Evolutionary conservation across 2,888 invertebrate species (phyloP).

Genomic region (Mesorhabditis spiculigera): DNA sequence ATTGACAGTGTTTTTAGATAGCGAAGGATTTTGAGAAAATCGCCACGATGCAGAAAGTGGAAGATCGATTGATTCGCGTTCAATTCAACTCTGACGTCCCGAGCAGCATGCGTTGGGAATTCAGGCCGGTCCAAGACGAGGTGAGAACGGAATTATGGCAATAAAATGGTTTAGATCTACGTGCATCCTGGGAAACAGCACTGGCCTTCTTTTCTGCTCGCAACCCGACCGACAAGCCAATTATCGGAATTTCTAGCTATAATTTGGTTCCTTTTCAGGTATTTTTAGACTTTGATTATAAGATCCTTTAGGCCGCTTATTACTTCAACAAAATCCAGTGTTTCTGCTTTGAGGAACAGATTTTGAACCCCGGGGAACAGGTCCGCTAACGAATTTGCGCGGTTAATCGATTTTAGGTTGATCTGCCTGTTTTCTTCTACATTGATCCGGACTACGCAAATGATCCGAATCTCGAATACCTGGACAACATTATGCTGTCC

Average conservation of each 20-base stretch:
- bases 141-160: conserved; percentile 62
- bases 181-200: conserved; percentile 94
- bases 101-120: conserved; percentile 92
- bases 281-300: not conserved
- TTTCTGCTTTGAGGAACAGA: conserved; percentile 99
- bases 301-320: conserved; percentile 74
- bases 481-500: conserved; percentile 81
- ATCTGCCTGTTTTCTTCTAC: conserved; percentile 99
- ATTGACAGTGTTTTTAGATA: conserved; percentile 38
- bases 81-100: conserved; percentile 86
- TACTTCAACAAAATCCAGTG: conserved; percentile 99
- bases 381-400: conserved; percentile 62
- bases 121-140: conserved; percentile 85
- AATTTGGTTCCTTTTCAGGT: conserved; percentile 86
- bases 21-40: conserved; percentile 74
- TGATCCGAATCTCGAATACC: conserved; percentile 84
- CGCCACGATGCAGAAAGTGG: conserved; percentile 69
- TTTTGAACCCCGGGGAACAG: conserved; percentile 91
- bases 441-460: conserved; percentile 90
- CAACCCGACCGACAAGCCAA: conserved; percentile 83
- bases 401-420: conserved; percentile 70
- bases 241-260: conserved; percentile 91
- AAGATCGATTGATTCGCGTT: conserved; percentile 73
- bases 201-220: conserved; percentile 93
- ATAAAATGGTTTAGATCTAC: conserved; percentile 60